Base-by-base conservation (phyloP, 1,140 invertebrate species). In the Temnothorax curvispinosus region DNA sequence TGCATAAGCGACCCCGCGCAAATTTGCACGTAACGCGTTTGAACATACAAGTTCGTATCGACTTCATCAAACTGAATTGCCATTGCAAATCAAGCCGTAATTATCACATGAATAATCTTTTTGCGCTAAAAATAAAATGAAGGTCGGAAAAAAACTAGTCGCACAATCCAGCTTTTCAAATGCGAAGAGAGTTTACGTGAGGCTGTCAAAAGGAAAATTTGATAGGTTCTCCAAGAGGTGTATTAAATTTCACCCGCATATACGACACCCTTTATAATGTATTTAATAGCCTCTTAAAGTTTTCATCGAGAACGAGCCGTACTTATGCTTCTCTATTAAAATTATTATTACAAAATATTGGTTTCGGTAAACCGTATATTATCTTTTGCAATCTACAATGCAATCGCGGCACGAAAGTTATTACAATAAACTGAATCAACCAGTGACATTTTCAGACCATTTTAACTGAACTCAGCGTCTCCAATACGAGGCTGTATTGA, bases 21-120 rank as follows among this genome's bases (percentile, higher is more conserved):
- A 41, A 44, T 65, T 50, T 84, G 38, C 35, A 44, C 15, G 62
- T 11, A 67, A 72, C 9, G 62, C 75, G 60, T 88, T 89, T 90
- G 71, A 62, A 90, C 56, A 52, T 18, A 41, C 89, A 90, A 90
- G 76, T 90, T 90, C 87, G 60, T n/a, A 60, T 81, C 76, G 80
- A 62, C 54, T 27, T 82, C 27, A 65, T 3, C 18, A 18, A 75
- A 82, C 13, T 32, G 15, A 67, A 44, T 32, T 38, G 64, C 38
- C n/a, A 38, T 74, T 60, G 56, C 41, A 62, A 60, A 47, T 50
- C 9, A 15, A 47, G 18, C 15, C 1, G 27, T 50, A 27, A 82
- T 82, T 74, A 74, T 74, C 76, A 7, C 35, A 8, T 21, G 67
- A 82, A 60, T 47, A 58, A 47, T 18, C 3, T 21, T 35, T 44